These are phyloP conservation scores for Pangasianodon gigas DNA, from an alignment of 2,113 vertebrate genomes.

Conservation along the genomic window DNA sequence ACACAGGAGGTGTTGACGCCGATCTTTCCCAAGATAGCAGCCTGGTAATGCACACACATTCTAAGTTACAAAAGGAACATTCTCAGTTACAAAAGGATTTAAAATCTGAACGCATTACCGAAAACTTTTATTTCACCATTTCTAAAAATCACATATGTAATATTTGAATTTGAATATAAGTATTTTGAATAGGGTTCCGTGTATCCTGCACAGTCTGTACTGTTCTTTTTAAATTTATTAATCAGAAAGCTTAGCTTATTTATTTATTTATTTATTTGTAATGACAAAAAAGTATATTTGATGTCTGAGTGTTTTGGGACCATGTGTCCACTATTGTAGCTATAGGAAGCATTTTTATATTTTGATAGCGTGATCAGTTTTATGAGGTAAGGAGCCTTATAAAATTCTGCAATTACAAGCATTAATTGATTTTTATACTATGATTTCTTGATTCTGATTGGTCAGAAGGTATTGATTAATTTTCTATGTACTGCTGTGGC, in stretches of 20 bases:
- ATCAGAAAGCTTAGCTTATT: neutral
- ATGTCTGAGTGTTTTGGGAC: neutral
- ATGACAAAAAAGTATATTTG: neutral
- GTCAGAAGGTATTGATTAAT: neutral
- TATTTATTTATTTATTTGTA: neutral
- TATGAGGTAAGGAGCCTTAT: neutral
- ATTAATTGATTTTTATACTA: too few species aligned
- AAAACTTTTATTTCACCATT: neutral
- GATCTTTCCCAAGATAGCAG: constrained; percentile 95
- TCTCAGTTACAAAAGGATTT: neutral
- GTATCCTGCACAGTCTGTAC: neutral
- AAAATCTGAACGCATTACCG: too few species aligned
- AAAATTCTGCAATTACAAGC: neutral
- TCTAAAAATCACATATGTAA: neutral
- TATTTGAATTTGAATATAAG: neutral
- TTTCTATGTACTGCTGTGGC: neutral
- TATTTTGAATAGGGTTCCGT: neutral
- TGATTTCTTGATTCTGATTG: neutral
- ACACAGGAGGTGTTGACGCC: constrained; percentile 97
- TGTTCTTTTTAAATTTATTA: neutral
- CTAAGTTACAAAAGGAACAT: too few species aligned
- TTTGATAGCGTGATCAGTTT: neutral
- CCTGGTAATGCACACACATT: constrained; percentile 80
- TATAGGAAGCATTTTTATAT: neutral
- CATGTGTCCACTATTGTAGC: neutral